A percentile compares a stretch with the other conserved stretches of the same genome.
These are phyloP conservation scores for Coleophora deauratella DNA, from an alignment of 2,888 invertebrate species.

Conservation along the genomic window DNA sequence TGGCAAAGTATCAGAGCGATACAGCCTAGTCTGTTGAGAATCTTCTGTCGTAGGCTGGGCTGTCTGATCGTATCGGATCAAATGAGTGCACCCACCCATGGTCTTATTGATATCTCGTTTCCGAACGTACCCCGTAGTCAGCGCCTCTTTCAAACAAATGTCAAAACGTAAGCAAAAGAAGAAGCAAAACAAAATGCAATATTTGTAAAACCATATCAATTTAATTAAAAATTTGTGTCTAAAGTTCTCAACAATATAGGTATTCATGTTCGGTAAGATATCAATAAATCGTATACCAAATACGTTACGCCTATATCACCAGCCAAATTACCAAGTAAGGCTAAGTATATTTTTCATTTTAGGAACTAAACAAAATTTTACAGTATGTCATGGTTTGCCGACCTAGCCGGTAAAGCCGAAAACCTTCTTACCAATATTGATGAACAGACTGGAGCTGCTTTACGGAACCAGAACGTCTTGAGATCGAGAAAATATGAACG, in stretches of 20 bases:
- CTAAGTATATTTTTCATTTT: no score
- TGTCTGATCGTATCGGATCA: no score
- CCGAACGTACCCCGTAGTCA: no score
- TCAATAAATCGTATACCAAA: background rate
- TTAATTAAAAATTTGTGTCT: background rate
- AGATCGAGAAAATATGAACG: conserved; percentile 34
- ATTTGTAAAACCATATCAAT: background rate
- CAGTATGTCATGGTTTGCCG: conserved; percentile 82
- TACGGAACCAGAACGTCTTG: conserved; percentile 50
- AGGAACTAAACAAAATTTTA: no score
- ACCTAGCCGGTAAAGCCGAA: conserved; percentile 83
- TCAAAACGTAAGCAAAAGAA: no score
- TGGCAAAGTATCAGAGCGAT: no score
- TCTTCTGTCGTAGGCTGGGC: no score
- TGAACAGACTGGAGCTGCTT: conserved; percentile 80
- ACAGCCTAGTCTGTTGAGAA: no score
- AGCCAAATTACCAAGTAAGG: no score
- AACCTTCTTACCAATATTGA: conserved; percentile 83
- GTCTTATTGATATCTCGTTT: no score
- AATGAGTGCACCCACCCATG: no score
- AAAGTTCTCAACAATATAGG: background rate
- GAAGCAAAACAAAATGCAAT: background rate
- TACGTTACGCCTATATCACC: background rate
- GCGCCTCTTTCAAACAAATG: no score
- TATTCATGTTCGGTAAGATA: background rate